phyloP scores from a whole-genome alignment of 2,113 vertebrate species.

The Hoplias malabaricus region DNA sequence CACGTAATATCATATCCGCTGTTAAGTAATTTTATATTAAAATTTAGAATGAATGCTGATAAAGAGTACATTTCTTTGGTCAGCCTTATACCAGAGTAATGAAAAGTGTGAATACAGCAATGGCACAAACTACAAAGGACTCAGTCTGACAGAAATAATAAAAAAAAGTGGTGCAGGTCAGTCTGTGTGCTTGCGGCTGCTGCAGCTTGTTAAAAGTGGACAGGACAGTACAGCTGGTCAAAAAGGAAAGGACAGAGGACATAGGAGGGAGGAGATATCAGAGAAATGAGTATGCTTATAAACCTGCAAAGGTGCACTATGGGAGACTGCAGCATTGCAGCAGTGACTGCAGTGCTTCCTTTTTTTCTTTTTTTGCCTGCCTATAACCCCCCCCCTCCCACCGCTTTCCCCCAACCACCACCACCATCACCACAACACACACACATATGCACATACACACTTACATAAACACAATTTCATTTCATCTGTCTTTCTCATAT shows the following conservation, averaged over 20 bases:
- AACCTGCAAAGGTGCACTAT: constrained; percentile 36
- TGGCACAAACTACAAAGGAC: too few species aligned
- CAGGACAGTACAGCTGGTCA: neutral
- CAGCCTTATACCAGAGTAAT: too few species aligned
- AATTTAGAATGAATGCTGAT: too few species aligned
- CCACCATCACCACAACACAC: constrained; percentile 15
- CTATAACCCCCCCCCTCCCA: too few species aligned
- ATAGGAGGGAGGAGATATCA: constrained; percentile 24
- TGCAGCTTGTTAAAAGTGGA: neutral
- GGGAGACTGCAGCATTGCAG: constrained; percentile 51
- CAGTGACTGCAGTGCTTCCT: constrained; percentile 40
- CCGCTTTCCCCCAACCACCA: too few species aligned
- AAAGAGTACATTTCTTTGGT: too few species aligned
- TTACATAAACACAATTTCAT: neutral
- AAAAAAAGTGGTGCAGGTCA: neutral
- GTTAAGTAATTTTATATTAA: too few species aligned
- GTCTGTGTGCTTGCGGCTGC: neutral
- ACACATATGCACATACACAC: neutral
- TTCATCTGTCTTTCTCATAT: neutral
- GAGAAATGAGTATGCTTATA: constrained; percentile 26
- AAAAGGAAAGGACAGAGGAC: constrained; percentile 33
- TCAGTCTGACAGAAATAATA: neutral
- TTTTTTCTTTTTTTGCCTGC: neutral
- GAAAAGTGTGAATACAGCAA: too few species aligned
- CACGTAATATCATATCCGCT: too few species aligned